These are phyloP conservation scores for Ondatra zibethicus DNA, from an alignment of 2,113 vertebrate genomes.

Conservation along the genomic window DNA sequence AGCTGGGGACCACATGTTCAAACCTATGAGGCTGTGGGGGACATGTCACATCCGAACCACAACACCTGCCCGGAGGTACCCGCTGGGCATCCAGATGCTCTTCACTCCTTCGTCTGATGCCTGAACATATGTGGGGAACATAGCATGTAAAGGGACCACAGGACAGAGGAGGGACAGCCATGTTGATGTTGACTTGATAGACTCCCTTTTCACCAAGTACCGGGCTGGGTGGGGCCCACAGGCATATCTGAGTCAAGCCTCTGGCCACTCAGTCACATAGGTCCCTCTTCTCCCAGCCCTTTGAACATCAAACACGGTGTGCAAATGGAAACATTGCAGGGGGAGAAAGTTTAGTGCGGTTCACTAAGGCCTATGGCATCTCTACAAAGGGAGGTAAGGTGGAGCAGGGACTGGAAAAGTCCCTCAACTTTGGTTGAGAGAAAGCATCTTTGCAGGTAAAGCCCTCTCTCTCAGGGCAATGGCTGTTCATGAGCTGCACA, in stretches of 20 bases:
- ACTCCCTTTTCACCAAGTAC: neutral
- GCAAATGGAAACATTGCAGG: neutral
- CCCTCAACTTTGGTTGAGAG: neutral
- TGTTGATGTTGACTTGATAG: neutral
- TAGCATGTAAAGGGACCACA: neutral
- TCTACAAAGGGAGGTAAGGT: neutral
- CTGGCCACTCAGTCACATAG: neutral
- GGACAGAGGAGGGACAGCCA: neutral
- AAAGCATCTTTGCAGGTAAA: neutral
- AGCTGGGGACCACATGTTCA: neutral
- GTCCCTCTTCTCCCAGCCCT: neutral
- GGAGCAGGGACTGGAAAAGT: neutral
- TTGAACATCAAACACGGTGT: neutral
- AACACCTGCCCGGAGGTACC: neutral
- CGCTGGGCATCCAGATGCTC: too few species aligned
- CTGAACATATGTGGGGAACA: neutral
- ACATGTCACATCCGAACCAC: neutral
- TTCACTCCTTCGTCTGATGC: too few species aligned
- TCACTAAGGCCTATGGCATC: neutral
- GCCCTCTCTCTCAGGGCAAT: neutral
- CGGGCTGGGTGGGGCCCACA: neutral
- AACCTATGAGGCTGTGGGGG: neutral
- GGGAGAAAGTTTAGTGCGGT: neutral
- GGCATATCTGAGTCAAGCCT: neutral
- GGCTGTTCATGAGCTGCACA: neutral